These are phyloP conservation scores for Matsumyia berberina DNA, from an alignment of 2,888 invertebrate species.

Conservation along the genomic window DNA sequence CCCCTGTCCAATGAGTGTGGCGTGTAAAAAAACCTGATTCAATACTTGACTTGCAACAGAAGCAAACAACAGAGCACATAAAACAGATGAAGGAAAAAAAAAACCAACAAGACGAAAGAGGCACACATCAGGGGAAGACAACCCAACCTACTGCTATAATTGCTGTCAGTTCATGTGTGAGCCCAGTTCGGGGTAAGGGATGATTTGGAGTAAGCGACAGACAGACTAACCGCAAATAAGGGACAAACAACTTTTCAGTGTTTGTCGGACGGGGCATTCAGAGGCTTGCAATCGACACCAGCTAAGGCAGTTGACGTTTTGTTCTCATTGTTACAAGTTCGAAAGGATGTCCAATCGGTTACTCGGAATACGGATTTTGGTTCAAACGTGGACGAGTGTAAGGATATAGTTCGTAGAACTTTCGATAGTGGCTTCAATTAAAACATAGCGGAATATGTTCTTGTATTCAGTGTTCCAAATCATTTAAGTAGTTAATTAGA, in stretches of 20 bases:
- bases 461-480: neutral
- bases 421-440: constrained; percentile 13
- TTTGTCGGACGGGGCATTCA: constrained; percentile 64
- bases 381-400: constrained; percentile 4
- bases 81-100: constrained; percentile 45
- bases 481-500: neutral
- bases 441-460: constrained; percentile 21
- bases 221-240: constrained; percentile 76
- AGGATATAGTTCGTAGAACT: constrained; percentile 15
- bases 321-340: constrained; percentile 83
- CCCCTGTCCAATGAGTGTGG: constrained; percentile 68
- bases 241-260: constrained; percentile 74
- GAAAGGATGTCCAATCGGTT: constrained; percentile 68
- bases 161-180: constrained; percentile 71
- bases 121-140: constrained; percentile 57
- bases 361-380: constrained; percentile 28
- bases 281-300: constrained; percentile 76
- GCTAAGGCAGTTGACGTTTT: constrained; percentile 83
- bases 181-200: constrained; percentile 70
- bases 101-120: constrained; percentile 4
- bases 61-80: constrained; percentile 61
- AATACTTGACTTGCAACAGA: constrained; percentile 72
- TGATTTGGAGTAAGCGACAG: constrained; percentile 73
- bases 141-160: constrained; percentile 73
- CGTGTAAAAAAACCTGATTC: constrained; percentile 66